These are phyloP conservation scores for Globodera ellingtonae DNA, from an alignment of 1,140 invertebrate species.

Conservation along the genomic window DNA sequence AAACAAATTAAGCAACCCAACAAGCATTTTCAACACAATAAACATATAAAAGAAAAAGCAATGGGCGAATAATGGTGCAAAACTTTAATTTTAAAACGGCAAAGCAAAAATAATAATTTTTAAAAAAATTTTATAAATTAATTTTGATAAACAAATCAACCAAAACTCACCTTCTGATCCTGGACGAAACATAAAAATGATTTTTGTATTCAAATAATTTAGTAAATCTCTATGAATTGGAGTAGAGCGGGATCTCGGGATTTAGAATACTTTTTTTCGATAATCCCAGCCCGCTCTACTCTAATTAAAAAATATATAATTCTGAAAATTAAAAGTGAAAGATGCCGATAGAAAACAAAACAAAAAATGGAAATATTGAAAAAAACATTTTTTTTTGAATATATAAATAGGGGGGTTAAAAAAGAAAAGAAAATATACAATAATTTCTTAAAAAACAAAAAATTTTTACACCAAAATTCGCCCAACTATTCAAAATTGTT, in stretches of 20 bases:
- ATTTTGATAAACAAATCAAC: background rate
- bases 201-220: background rate
- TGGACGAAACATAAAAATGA: conserved; percentile 24
- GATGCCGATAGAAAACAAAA: conserved; percentile 4
- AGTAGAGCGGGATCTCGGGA: too few species aligned
- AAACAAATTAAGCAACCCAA: too few species aligned
- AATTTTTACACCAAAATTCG: background rate
- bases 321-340: conserved; percentile 4
- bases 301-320: too few species aligned
- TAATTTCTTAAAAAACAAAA: too few species aligned
- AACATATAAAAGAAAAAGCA: conserved; percentile 15
- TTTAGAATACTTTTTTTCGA: too few species aligned
- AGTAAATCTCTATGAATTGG: too few species aligned
- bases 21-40: too few species aligned
- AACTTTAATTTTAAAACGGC: background rate
- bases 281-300: too few species aligned
- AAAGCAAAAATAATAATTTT: background rate
- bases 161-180: conserved; percentile 22
- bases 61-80: conserved; percentile 8
- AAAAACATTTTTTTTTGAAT: conserved; percentile 1
- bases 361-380: background rate
- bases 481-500: background rate
- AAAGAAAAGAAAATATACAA: too few species aligned
- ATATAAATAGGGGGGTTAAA: too few species aligned
- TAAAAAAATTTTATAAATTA: conserved; percentile 11